These are phyloP conservation scores for Crotalus helleri DNA, from an alignment of 2,113 vertebrate species.

Conservation along the genomic window DNA sequence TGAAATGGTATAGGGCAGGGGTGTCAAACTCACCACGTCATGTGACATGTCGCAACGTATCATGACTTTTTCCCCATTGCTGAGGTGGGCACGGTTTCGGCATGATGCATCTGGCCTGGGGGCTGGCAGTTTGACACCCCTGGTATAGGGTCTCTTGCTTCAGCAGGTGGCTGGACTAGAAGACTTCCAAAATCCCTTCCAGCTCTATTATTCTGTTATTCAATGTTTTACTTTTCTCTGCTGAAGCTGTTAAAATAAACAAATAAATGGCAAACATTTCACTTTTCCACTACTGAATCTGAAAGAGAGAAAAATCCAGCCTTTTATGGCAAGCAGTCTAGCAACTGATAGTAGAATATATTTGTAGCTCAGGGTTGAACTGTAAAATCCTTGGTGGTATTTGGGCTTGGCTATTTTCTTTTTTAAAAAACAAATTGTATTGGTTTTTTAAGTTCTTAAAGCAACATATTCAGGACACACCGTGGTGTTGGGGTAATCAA, in stretches of 20 bases:
- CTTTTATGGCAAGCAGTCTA: background rate
- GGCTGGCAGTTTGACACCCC: background rate
- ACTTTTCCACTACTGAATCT: background rate
- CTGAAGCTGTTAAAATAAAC: background rate
- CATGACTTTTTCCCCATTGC: no score
- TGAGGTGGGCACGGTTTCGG: no score
- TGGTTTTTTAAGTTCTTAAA: no score
- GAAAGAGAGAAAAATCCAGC: background rate
- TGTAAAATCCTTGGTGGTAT: background rate
- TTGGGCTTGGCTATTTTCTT: background rate
- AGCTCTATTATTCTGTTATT: background rate
- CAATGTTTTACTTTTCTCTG: background rate
- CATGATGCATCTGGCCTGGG: no score
- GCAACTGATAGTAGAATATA: background rate
- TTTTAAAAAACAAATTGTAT: no score
- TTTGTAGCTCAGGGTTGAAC: background rate
- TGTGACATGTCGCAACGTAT: no score
- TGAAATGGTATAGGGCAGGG: background rate
- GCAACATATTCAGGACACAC: no score
- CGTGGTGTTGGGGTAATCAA: no score
- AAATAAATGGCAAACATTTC: background rate
- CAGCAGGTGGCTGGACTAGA: background rate
- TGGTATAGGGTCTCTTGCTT: background rate
- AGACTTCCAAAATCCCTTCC: background rate
- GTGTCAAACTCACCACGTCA: no score